Evolutionary conservation across 2,797 vertebrate genomes (phyloP), one percentile per base, ranked within the genome.

Genomic region (Novumbra hubbsi): DNA sequence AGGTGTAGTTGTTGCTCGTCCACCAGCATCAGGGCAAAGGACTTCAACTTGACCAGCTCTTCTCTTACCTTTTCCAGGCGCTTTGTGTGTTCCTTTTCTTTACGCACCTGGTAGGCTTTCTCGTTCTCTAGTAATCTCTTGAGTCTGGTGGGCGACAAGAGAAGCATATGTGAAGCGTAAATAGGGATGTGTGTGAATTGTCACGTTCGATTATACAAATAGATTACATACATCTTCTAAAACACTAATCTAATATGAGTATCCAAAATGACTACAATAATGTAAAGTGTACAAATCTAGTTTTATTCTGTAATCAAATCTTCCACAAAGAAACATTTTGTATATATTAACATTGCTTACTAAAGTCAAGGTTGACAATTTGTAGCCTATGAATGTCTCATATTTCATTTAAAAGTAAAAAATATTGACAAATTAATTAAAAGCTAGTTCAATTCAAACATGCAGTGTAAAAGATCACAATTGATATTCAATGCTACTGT

Each of bases 1-100:
- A 99, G 93, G 86, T 99, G 96, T 89, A 98, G 95, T 90, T 99
- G 97, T 71, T 96, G 95, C 84, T 99, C 98, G 90, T 98, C 98
- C 81, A 99, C 97, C 89, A 99, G 92, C 96, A 99, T 98, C 84
- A 99, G 93, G 79, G 97, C 95, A 85, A 99, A 99, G 27, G 98
- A 98, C 85, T 99, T 99, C 24, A 99, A 91, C 77, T 99, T 99
- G 64, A 98, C 95, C 74, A 99, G 92, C 85, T 99, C 98, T 76
- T 96, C 97, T 77, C 93, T 93, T 68, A 98, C 89, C 85, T 98
- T 99, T 84, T 82, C 90, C 84, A 99, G 92, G 57, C 94, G 91
- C 85, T 95, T 98, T 12, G 92, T 93, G 75, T 98, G 95, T 76
- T 99, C 98, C 84, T 94, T 98, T 81, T 99, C 98, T 78, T 98